Evolutionary conservation across 2,113 vertebrate species (phyloP).

Genomic region (Elaphurus davidianus): DNA sequence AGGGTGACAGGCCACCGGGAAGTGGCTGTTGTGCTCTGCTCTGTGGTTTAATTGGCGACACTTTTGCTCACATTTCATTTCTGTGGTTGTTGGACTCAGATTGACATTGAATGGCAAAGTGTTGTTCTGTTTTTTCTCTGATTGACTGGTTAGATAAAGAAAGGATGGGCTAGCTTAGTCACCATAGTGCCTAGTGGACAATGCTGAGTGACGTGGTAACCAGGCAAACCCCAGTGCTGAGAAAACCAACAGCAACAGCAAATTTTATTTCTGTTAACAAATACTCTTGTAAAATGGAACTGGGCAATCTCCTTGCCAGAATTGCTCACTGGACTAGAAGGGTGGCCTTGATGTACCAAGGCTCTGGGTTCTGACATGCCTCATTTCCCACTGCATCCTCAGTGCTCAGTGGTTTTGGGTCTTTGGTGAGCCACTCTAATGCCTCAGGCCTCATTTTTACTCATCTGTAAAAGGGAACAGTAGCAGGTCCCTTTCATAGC

Average conservation of each 20-base stretch:
- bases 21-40: background rate
- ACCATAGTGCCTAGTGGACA: background rate
- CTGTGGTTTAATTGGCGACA: fast-evolving
- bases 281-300: background rate
- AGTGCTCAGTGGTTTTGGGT: background rate
- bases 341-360: background rate
- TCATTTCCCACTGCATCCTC: background rate
- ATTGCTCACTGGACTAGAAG: background rate
- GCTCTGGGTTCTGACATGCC: background rate
- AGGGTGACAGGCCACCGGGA: background rate
- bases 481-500: background rate
- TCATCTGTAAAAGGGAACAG: background rate
- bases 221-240: background rate
- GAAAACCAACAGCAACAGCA: background rate
- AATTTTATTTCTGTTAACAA: background rate
- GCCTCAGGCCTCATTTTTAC: background rate
- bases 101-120: background rate
- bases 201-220: background rate
- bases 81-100: background rate
- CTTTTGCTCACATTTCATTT: background rate
- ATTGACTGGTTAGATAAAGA: background rate
- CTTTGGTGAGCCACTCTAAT: background rate
- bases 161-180: background rate
- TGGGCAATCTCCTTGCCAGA: background rate
- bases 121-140: background rate